A percentile compares a stretch with the other conserved stretches of the same genome.
Conservation (phyloP, 2,113 vertebrate species). For the Acanthisitta chloris region DNA sequence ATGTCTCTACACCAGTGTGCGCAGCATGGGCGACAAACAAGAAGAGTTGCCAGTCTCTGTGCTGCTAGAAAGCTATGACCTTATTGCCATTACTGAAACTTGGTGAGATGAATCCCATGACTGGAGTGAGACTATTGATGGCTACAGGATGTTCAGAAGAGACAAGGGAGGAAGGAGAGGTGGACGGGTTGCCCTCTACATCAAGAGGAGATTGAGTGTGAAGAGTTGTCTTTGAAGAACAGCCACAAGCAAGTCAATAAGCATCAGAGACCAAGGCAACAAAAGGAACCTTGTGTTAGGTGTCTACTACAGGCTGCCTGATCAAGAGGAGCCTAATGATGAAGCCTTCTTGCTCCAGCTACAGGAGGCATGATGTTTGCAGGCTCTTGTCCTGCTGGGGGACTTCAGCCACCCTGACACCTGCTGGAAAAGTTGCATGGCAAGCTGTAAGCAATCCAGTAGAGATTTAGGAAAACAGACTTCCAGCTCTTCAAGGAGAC, state of each 20-base stretch:
- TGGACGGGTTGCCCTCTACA: not conserved
- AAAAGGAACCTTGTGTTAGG: not conserved
- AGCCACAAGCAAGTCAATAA: not conserved
- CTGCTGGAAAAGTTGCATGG: not conserved
- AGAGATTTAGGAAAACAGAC: not conserved
- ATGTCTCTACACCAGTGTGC: not conserved
- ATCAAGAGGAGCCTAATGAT: accelerated
- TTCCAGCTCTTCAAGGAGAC: not conserved
- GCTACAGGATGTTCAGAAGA: not conserved
- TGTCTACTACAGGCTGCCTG: too few species aligned
- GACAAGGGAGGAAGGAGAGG: not conserved
- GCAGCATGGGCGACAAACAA: not conserved
- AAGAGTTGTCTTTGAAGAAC: not conserved
- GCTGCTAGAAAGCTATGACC: not conserved
- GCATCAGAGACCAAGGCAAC: not conserved
- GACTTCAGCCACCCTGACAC: not conserved
- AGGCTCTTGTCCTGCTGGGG: not conserved
- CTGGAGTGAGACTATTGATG: not conserved
- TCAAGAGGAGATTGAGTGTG: not conserved
- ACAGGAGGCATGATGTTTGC: accelerated
- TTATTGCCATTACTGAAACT: not conserved
- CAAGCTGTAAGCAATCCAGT: not conserved
- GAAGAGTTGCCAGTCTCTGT: not conserved
- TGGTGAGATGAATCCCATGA: not conserved
- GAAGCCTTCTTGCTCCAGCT: not conserved